Conservation (phyloP, 2,888 invertebrate species). For the Dryobota labecula region DNA sequence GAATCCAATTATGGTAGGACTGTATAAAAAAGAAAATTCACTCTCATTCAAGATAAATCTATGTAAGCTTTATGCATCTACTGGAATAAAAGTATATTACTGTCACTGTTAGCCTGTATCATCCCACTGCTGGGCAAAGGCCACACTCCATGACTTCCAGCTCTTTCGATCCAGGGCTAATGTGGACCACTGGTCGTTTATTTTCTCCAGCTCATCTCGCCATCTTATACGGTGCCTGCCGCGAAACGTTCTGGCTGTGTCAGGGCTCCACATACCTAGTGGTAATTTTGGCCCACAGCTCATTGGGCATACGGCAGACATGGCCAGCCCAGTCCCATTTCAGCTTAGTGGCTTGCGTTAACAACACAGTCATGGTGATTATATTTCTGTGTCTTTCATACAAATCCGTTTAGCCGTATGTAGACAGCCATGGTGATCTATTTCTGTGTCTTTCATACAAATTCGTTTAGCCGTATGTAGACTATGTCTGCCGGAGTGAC, state of each 20-base stretch:
- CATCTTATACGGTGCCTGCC: too few species aligned
- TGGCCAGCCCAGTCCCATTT: too few species aligned
- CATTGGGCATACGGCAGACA: too few species aligned
- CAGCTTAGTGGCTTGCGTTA: too few species aligned
- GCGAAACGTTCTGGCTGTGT: too few species aligned
- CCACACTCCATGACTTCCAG: not conserved
- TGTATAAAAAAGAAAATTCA: not conserved
- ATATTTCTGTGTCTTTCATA: not conserved
- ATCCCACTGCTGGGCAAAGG: not conserved
- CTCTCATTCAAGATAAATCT: not conserved
- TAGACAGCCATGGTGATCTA: not conserved
- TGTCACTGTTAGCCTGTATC: not conserved
- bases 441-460: not conserved
- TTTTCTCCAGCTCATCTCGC: not conserved
- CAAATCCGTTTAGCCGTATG: not conserved
- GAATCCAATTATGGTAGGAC: not conserved
- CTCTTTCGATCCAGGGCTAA: not conserved
- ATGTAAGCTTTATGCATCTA: not conserved
- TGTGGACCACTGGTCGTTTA: not conserved
- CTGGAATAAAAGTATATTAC: not conserved
- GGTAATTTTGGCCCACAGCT: too few species aligned
- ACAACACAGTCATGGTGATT: too few species aligned
- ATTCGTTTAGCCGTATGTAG: not conserved
- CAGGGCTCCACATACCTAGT: too few species aligned
- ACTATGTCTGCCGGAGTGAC: not conserved